A percentile compares a stretch with the other conserved stretches of the same genome.
These are phyloP conservation scores for Leucopsar rothschildi DNA, from an alignment of 2,113 vertebrate genomes.

Conservation along the genomic window DNA sequence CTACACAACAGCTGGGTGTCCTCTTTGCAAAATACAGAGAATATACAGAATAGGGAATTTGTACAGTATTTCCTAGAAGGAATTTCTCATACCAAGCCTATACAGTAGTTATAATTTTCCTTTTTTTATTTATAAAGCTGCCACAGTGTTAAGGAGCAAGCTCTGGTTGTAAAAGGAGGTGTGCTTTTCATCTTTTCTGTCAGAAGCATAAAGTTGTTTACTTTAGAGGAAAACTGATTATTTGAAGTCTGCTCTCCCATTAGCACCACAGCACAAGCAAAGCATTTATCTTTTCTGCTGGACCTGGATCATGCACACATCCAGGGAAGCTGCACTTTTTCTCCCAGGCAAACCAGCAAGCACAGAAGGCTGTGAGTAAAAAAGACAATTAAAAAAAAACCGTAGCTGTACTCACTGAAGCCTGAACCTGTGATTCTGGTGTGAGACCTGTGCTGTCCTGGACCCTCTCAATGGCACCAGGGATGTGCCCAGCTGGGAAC, in stretches of 20 bases:
- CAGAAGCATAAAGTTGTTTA: constrained; percentile 16
- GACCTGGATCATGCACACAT: neutral
- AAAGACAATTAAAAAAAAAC: neutral
- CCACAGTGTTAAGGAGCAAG: neutral
- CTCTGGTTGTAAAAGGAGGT: neutral
- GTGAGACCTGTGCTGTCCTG: neutral
- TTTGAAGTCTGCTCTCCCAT: constrained; percentile 35
- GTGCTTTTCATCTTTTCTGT: constrained; percentile 37
- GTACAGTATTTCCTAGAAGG: neutral
- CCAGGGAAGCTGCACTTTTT: neutral
- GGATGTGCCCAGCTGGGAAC: no score
- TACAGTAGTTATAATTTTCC: neutral
- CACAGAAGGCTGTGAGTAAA: neutral
- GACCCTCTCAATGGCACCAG: fast-evolving
- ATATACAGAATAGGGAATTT: neutral
- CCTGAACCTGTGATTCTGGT: neutral
- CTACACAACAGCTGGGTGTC: neutral
- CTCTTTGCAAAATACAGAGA: neutral
- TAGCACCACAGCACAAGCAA: constrained; percentile 14
- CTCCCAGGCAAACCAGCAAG: neutral
- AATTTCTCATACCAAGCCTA: neutral
- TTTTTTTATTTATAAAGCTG: neutral
- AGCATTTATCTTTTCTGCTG: constrained; percentile 17
- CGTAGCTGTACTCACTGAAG: neutral
- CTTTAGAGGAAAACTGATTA: constrained; percentile 34